Conservation (phyloP, 2,888 invertebrate species). For the Polydrusus cervinus region DNA sequence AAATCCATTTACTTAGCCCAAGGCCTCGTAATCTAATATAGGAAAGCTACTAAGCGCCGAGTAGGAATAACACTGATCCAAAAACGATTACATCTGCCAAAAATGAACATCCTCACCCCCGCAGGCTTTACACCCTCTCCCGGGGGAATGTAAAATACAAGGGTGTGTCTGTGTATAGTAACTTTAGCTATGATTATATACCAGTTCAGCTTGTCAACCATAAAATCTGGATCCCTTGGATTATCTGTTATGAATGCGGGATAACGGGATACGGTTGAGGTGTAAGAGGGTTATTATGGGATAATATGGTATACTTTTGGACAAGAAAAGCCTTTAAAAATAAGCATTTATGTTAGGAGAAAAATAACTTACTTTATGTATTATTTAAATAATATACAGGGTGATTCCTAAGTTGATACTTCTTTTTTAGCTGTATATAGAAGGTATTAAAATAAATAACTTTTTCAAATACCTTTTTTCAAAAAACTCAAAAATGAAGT, state of each 20-base stretch:
- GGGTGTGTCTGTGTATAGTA: constrained; percentile 41
- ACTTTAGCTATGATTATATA: constrained; percentile 50
- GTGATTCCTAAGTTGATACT: too few species aligned
- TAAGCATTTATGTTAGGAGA: too few species aligned
- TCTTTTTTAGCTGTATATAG: too few species aligned
- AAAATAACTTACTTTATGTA: too few species aligned
- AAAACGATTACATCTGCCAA: constrained; percentile 73
- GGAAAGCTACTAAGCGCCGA: constrained; percentile 69
- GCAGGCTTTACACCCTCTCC: constrained; percentile 26
- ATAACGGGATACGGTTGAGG: constrained; percentile 3
- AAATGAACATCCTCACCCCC: constrained; percentile 71
- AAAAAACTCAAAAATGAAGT: too few species aligned
- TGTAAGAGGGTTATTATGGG: neutral
- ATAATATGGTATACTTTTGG: too few species aligned
- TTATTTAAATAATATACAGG: too few species aligned
- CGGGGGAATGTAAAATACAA: constrained; percentile 34
- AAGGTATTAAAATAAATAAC: too few species aligned
- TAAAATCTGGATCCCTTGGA: constrained; percentile 48
- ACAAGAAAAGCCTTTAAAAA: too few species aligned
- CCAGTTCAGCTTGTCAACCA: constrained; percentile 43
- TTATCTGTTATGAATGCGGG: constrained; percentile 32
- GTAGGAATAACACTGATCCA: constrained; percentile 72
- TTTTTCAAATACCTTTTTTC: too few species aligned
- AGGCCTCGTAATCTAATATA: constrained; percentile 69
- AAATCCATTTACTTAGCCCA: constrained; percentile 55